Percentiles rank a stretch among this genome's conserved stretches.
These are phyloP conservation scores for Aphidius colemani DNA, from an alignment of 2,888 invertebrate genomes.

Conservation along the genomic window DNA sequence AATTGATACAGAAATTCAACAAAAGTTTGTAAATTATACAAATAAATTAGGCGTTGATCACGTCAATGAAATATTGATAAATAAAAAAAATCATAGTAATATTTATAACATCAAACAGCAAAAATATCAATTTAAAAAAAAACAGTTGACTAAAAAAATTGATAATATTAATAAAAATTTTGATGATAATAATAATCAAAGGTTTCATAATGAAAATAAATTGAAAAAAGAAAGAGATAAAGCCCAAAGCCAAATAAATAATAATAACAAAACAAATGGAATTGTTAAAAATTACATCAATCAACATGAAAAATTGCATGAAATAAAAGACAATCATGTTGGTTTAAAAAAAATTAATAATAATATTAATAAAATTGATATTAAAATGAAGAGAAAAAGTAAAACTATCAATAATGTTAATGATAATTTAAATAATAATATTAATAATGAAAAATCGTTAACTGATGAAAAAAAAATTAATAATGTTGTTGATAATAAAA, in stretches of 20 bases:
- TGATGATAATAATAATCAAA: not conserved
- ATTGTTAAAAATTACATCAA: conserved; percentile 29
- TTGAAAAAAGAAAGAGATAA: not conserved
- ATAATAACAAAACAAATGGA: conserved; percentile 18
- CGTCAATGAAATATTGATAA: not conserved
- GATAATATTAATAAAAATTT: not conserved
- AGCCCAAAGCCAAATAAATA: conserved; percentile 1
- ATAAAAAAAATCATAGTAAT: too few species aligned
- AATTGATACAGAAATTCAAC: conserved; percentile 5
- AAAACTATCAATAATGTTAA: too few species aligned
- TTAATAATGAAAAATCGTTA: too few species aligned
- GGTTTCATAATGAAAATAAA: conserved; percentile 2
- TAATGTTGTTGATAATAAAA: too few species aligned
- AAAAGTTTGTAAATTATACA: not conserved
- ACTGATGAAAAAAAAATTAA: not conserved
- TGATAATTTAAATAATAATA: too few species aligned
- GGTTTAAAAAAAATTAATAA: conserved; percentile 13
- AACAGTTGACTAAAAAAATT: not conserved
- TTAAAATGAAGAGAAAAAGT: too few species aligned
- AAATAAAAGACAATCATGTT: conserved; percentile 36
- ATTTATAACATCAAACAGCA: too few species aligned
- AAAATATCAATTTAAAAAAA: too few species aligned
- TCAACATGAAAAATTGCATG: conserved; percentile 18
- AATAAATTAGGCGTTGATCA: conserved; percentile 1
- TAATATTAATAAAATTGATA: too few species aligned